Evolutionary conservation across 1,140 invertebrate species (phyloP).

Genomic region (Macrobrachium nipponense): DNA sequence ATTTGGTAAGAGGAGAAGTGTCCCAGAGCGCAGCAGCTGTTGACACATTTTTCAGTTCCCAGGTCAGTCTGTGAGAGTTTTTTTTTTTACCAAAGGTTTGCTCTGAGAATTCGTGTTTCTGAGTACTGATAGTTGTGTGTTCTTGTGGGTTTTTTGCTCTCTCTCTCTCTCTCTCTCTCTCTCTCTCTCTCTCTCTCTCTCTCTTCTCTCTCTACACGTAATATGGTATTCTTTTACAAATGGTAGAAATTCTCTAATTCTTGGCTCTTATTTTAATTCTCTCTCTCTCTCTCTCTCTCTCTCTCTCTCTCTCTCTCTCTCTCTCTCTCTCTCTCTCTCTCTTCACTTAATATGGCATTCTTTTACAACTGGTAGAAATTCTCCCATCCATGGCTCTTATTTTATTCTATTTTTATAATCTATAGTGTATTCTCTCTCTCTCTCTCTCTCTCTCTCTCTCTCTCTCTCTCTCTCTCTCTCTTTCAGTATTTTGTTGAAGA

Average conservation of each 20-base stretch:
- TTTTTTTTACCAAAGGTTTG: not conserved
- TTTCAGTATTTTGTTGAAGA: too few relatives aligned
- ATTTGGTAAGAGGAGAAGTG: slow-evolving; percentile 75
- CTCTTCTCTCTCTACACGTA: not conserved
- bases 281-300: not conserved
- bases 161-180: not conserved
- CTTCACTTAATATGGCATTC: not conserved
- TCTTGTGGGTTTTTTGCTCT: not conserved
- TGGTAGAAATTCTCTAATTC: not conserved
- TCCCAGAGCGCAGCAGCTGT: slow-evolving; percentile 77
- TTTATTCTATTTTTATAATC: not conserved
- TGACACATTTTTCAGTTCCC: slow-evolving; percentile 77
- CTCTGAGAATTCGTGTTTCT: not conserved
- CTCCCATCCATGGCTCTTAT: not conserved
- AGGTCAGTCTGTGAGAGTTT: slow-evolving; percentile 70
- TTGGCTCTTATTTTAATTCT: too few relatives aligned
- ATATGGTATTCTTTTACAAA: not conserved
- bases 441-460: not conserved
- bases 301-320: not conserved
- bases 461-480: not conserved
- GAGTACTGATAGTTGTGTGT: not conserved
- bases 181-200: not conserved
- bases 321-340: not conserved
- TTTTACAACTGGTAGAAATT: not conserved
- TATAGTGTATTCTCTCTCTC: not conserved